These are phyloP conservation scores for Lasioglossum malachurum DNA, from an alignment of 2,888 invertebrate genomes.

Conservation along the genomic window DNA sequence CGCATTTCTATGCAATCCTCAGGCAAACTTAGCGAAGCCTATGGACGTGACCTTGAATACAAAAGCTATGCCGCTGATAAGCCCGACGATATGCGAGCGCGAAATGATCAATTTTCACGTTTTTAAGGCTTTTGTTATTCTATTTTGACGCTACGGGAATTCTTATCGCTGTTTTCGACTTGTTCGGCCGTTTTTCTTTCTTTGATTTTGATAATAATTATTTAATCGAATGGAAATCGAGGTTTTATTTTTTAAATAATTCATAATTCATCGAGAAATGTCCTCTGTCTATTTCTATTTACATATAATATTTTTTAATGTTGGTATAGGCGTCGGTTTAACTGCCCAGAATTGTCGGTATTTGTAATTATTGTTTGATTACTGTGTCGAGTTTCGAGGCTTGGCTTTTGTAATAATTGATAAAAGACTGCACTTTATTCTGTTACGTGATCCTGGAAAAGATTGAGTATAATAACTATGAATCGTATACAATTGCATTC, in stretches of 20 bases:
- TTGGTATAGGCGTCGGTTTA: background rate
- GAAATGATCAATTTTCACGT: background rate
- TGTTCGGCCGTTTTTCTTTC: background rate
- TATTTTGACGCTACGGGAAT: background rate
- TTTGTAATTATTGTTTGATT: background rate
- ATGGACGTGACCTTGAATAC: conserved; percentile 37
- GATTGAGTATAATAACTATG: background rate
- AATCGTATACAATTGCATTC: background rate
- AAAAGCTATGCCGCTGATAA: background rate
- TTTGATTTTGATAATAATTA: background rate
- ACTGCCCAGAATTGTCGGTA: background rate
- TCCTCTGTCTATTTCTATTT: background rate
- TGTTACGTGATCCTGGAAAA: background rate
- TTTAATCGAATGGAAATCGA: background rate
- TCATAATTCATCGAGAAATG: background rate
- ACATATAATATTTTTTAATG: too few species aligned
- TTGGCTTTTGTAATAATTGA: background rate
- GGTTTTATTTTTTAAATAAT: background rate
- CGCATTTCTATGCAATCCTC: conserved; percentile 33
- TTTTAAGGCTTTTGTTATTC: background rate
- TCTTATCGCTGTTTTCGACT: background rate
- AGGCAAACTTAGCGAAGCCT: background rate
- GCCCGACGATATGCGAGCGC: background rate
- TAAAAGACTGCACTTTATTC: background rate
- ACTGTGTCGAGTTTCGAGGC: background rate